Conservation (phyloP, 2,113 vertebrate genomes). For the Alligator sinensis region DNA sequence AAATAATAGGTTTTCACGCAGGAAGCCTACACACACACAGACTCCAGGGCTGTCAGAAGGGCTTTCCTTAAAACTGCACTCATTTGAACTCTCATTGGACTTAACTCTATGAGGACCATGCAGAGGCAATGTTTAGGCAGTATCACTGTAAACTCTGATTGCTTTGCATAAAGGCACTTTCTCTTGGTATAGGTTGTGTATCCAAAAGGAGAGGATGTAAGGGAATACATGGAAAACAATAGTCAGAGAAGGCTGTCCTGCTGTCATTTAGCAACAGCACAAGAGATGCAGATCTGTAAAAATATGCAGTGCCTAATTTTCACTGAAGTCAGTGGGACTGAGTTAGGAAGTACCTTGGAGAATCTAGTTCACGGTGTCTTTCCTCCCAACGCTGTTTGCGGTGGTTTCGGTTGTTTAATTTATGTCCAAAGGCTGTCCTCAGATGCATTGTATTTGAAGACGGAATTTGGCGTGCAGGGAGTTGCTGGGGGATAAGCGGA, state of each 20-base stretch:
- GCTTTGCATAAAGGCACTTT: neutral
- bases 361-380: neutral
- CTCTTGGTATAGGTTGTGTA: too few species aligned
- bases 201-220: too few species aligned
- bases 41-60: neutral
- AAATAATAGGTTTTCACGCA: slow-evolving; percentile 24
- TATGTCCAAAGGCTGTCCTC: neutral
- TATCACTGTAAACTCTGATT: neutral
- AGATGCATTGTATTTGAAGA: neutral
- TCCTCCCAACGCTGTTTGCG: neutral
- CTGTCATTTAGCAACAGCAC: too few species aligned
- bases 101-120: slow-evolving; percentile 2
- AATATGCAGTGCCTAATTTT: too few species aligned
- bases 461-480: neutral
- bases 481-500: neutral
- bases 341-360: too few species aligned
- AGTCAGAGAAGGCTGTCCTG: too few species aligned
- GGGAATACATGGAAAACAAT: too few species aligned
- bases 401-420: neutral
- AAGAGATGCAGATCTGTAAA: too few species aligned
- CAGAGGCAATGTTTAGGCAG: neutral
- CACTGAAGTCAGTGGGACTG: too few species aligned
- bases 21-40: neutral
- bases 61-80: neutral
- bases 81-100: neutral